These are phyloP conservation scores for Neomonachus schauinslandi DNA, from an alignment of 2,113 vertebrate species.

Conservation along the genomic window DNA sequence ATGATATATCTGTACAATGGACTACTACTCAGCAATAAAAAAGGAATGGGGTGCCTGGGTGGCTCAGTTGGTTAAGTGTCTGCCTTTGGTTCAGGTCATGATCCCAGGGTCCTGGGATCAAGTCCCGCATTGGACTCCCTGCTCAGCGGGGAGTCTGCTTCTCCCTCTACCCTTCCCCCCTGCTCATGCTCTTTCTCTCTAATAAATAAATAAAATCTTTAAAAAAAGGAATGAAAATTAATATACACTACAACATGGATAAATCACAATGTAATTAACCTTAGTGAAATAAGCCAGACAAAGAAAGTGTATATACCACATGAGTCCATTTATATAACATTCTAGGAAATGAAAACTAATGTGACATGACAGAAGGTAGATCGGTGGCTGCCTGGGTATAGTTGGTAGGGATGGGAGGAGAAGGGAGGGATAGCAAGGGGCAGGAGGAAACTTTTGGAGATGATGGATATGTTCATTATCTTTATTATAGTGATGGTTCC, in stretches of 20 bases:
- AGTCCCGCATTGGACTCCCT: too few species aligned
- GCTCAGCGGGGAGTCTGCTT: too few species aligned
- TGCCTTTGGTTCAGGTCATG: too few species aligned
- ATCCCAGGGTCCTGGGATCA: too few species aligned
- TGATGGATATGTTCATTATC: neutral
- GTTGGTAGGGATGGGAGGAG: neutral
- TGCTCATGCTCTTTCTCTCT: too few species aligned
- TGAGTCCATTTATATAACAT: neutral
- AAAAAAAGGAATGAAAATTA: neutral
- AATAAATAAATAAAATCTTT: too few species aligned
- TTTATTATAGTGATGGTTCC: neutral
- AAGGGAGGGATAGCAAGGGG: neutral
- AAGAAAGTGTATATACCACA: neutral
- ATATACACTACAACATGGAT: neutral
- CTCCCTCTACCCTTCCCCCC: too few species aligned
- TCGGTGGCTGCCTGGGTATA: neutral
- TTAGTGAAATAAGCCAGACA: neutral
- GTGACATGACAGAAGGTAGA: neutral
- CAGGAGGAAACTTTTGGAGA: neutral
- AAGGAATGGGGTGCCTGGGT: neutral
- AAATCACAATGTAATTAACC: neutral
- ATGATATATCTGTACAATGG: neutral
- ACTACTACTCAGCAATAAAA: neutral
- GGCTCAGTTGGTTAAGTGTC: too few species aligned
- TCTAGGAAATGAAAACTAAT: neutral